phyloP scores from a whole-genome alignment of 2,888 invertebrate species.

The Andrena bucephala region DNA sequence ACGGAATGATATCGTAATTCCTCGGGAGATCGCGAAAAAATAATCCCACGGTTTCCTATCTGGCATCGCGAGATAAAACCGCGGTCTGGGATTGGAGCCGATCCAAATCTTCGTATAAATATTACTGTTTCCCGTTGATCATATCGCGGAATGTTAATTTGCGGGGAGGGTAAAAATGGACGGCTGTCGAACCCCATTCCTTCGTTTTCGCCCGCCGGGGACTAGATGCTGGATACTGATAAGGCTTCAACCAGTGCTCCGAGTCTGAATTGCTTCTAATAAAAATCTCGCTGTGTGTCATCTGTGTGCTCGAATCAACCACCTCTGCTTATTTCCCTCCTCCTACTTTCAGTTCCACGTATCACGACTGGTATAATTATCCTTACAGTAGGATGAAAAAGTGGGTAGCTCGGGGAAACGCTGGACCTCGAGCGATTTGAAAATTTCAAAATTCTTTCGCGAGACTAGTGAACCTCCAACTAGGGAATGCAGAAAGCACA shows the following conservation, averaged over 20 bases:
- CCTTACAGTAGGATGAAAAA: too few relatives aligned
- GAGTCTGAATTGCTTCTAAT: neutral
- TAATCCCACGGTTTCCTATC: constrained; percentile 45
- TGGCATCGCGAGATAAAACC: constrained; percentile 17
- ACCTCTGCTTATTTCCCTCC: too few relatives aligned
- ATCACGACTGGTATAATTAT: too few relatives aligned
- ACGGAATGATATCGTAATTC: constrained; percentile 21
- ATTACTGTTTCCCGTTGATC: constrained; percentile 49
- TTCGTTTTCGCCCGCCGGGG: neutral
- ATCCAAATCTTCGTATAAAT: constrained; percentile 54
- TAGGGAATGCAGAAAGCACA: too few relatives aligned
- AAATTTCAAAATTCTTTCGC: too few relatives aligned
- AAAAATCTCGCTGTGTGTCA: neutral
- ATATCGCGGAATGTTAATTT: constrained; percentile 45
- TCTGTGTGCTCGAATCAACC: too few relatives aligned
- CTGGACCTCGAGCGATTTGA: too few relatives aligned
- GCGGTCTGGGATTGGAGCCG: constrained; percentile 39
- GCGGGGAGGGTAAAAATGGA: neutral
- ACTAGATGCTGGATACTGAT: neutral
- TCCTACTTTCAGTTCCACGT: too few relatives aligned
- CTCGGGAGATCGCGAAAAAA: constrained; percentile 21
- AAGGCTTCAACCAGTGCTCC: neutral
- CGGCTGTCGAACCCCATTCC: neutral
- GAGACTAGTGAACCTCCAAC: too few relatives aligned
- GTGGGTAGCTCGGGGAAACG: too few relatives aligned